These are phyloP conservation scores for Cyphomyrus discorhynchus DNA, from an alignment of 2,113 vertebrate species.

Conservation along the genomic window DNA sequence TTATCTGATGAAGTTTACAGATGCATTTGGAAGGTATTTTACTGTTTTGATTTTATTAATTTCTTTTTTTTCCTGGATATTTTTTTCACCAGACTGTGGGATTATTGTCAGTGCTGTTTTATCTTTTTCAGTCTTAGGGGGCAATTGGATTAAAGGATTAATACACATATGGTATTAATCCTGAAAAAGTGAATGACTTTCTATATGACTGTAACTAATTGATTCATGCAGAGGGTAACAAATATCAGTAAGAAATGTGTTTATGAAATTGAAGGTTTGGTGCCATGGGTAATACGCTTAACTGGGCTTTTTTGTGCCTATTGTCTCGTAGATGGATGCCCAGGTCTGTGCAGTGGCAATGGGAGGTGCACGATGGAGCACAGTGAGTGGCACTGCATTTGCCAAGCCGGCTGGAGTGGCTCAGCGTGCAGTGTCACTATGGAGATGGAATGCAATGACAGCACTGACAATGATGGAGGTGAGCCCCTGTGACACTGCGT, in stretches of 20 bases:
- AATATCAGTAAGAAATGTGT: not conserved
- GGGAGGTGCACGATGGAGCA: conserved; percentile 95
- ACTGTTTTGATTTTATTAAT: not conserved
- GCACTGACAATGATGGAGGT: conserved; percentile 95
- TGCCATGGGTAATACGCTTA: not conserved
- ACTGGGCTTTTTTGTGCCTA: not conserved
- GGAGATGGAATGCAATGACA: conserved; percentile 95
- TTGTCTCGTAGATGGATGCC: conserved; percentile 77
- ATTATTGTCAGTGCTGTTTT: not conserved
- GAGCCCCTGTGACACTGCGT: conserved; percentile 31
- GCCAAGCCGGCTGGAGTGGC: conserved; percentile 95
- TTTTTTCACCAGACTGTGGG: not conserved
- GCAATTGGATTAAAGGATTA: too few species aligned
- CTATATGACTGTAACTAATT: not conserved
- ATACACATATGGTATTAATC: not conserved
- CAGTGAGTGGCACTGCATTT: conserved; percentile 94
- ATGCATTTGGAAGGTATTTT: not conserved
- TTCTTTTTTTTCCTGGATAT: not conserved
- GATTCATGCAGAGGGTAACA: not conserved
- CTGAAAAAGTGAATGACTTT: not conserved
- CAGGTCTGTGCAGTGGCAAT: conserved; percentile 91
- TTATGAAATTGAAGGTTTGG: not conserved
- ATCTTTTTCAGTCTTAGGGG: not conserved
- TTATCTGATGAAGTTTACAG: not conserved
- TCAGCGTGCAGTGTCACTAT: conserved; percentile 91